phyloP scores from a whole-genome alignment of 2,113 vertebrate genomes.

The Machaerirhynchus nigripectus region DNA sequence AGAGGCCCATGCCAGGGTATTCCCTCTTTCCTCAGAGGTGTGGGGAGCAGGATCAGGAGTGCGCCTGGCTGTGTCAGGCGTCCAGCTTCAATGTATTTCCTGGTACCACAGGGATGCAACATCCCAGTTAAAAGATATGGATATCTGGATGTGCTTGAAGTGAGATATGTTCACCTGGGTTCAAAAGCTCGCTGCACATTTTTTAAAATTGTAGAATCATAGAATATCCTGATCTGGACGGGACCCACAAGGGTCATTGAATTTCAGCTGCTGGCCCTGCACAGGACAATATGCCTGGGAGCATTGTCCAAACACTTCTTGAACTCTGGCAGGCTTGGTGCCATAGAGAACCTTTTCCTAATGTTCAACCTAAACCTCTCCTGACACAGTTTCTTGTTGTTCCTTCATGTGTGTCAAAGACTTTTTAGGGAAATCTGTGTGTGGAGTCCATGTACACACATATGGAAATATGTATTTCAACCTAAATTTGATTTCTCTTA shows the following conservation, averaged over 20 bases:
- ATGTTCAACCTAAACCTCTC: not conserved
- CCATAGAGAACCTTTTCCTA: not conserved
- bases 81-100: not conserved
- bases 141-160: not conserved
- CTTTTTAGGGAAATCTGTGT: not conserved
- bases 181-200: not conserved
- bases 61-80: not conserved
- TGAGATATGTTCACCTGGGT: not conserved
- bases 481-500: not conserved
- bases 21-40: not conserved
- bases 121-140: not conserved
- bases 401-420: not conserved
- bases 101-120: accelerated
- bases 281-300: not conserved
- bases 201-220: not conserved
- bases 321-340: not conserved
- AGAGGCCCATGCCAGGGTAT: slow-evolving; percentile 1
- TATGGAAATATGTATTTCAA: accelerated
- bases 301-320: not conserved
- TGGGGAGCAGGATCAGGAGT: not conserved
- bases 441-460: not conserved
- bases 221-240: not conserved
- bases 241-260: not conserved
- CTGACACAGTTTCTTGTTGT: not conserved
- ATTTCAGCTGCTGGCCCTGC: not conserved